Conservation (phyloP, 2,888 invertebrate species). For the Geotrupes spiniger region DNA sequence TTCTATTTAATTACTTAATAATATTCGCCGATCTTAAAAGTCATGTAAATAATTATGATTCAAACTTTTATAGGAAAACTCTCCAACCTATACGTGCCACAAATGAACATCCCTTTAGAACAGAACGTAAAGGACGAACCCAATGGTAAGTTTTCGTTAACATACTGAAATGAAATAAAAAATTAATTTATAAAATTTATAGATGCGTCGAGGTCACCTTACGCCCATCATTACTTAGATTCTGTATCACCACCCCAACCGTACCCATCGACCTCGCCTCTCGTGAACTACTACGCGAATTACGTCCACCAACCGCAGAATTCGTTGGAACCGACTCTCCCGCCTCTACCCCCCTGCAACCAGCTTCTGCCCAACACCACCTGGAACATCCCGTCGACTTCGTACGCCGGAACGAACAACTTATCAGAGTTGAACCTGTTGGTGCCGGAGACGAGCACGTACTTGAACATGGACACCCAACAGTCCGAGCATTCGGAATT, state of each 20-base stretch:
- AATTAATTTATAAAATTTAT: slow-evolving; percentile 7
- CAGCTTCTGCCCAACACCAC: slow-evolving; percentile 6
- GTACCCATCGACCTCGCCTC: too few relatives aligned
- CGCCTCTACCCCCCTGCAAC: slow-evolving; percentile 8
- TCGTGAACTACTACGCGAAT: too few relatives aligned
- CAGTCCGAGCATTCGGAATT: slow-evolving; percentile 41
- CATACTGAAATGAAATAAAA: not conserved
- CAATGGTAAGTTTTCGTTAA: slow-evolving; percentile 6
- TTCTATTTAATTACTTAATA: too few relatives aligned
- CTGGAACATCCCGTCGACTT: slow-evolving; percentile 10
- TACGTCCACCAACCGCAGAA: not conserved
- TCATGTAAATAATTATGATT: too few relatives aligned
- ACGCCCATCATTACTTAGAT: slow-evolving; percentile 4
- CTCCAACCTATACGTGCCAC: not conserved
- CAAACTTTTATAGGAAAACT: too few relatives aligned
- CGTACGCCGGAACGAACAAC: slow-evolving; percentile 3
- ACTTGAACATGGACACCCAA: slow-evolving; percentile 52
- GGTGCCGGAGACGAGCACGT: slow-evolving; percentile 31
- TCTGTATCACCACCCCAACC: not conserved
- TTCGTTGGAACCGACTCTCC: slow-evolving; percentile 1
- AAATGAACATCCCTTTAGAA: slow-evolving; percentile 13
- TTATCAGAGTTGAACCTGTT: slow-evolving; percentile 10
- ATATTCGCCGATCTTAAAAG: too few relatives aligned
- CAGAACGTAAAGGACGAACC: slow-evolving; percentile 17
- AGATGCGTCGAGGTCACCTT: slow-evolving; percentile 15